Conservation (phyloP, 1,140 invertebrate genomes). For the Scaptomyza hsui region DNA sequence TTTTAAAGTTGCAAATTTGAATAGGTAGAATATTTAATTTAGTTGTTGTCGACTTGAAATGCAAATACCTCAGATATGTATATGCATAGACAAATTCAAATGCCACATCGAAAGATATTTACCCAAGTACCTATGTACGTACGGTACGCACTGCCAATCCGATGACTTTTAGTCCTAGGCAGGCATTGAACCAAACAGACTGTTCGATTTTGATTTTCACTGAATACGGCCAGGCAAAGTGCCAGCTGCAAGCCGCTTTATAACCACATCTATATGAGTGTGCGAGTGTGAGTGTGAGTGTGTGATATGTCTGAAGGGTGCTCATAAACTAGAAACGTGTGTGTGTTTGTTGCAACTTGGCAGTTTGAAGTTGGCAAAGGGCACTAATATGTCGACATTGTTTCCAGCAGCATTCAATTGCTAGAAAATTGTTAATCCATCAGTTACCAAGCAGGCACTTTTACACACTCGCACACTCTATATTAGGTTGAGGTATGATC, state of each 20-base stretch:
- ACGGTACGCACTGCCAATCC: conserved; percentile 11
- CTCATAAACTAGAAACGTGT: conserved; percentile 25
- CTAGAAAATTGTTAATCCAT: conserved; percentile 69
- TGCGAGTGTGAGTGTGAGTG: neutral
- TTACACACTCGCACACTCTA: neutral
- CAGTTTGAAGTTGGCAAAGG: conserved; percentile 3
- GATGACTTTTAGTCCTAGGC: conserved; percentile 17
- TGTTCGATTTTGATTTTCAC: conserved; percentile 17
- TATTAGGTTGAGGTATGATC: neutral
- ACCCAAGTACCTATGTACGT: neutral
- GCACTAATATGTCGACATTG: conserved; percentile 17
- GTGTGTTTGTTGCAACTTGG: conserved; percentile 18
- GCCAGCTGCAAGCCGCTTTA: conserved; percentile 31
- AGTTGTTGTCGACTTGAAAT: neutral
- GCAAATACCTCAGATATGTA: neutral
- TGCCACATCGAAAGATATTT: neutral
- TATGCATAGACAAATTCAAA: conserved; percentile 2
- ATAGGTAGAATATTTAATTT: conserved; percentile 8
- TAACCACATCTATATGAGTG: neutral
- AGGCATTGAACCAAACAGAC: conserved; percentile 13
- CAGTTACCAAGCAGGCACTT: conserved; percentile 4
- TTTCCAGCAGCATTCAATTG: conserved; percentile 59
- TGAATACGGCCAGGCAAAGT: conserved; percentile 31
- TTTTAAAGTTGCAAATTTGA: conserved; percentile 3
- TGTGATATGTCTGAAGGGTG: conserved; percentile 5